These are phyloP conservation scores for Dioctria linearis DNA, from an alignment of 2,888 invertebrate genomes.

Conservation along the genomic window DNA sequence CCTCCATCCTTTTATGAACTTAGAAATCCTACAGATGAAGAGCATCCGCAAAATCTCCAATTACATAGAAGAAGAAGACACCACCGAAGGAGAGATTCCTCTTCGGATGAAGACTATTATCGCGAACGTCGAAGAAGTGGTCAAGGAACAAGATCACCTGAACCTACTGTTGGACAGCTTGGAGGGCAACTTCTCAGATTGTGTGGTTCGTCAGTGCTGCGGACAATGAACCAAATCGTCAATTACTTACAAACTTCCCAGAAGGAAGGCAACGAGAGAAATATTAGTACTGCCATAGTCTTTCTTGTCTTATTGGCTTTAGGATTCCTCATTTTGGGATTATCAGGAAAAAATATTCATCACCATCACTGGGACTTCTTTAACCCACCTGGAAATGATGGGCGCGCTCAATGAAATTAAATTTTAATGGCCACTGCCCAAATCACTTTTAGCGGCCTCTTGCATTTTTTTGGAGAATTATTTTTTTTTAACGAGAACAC, in stretches of 20 bases:
- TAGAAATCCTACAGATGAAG: constrained; percentile 69
- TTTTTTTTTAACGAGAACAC: constrained; percentile 31
- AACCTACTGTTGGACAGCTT: constrained; percentile 80
- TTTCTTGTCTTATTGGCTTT: constrained; percentile 85
- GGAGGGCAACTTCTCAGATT: constrained; percentile 81
- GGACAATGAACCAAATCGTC: constrained; percentile 80
- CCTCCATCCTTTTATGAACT: constrained; percentile 72
- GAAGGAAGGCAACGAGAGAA: constrained; percentile 74
- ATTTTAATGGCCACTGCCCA: not conserved
- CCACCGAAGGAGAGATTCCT: constrained; percentile 73
- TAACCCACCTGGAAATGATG: constrained; percentile 81
- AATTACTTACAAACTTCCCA: constrained; percentile 74
- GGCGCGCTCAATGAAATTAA: constrained; percentile 55
- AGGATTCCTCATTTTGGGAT: constrained; percentile 82
- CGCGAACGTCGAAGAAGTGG: constrained; percentile 70
- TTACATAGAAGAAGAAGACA: constrained; percentile 73
- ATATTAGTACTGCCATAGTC: constrained; percentile 82
- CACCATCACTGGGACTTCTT: constrained; percentile 92
- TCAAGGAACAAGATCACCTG: constrained; percentile 71
- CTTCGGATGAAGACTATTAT: constrained; percentile 73
- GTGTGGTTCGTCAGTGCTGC: constrained; percentile 77
- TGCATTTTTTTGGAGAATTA: constrained; percentile 55
- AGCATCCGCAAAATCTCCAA: constrained; percentile 67
- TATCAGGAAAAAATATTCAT: constrained; percentile 82
- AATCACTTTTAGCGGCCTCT: constrained; percentile 29